Conservation (phyloP, 2,113 vertebrate species). For the Jaculus jaculus region DNA sequence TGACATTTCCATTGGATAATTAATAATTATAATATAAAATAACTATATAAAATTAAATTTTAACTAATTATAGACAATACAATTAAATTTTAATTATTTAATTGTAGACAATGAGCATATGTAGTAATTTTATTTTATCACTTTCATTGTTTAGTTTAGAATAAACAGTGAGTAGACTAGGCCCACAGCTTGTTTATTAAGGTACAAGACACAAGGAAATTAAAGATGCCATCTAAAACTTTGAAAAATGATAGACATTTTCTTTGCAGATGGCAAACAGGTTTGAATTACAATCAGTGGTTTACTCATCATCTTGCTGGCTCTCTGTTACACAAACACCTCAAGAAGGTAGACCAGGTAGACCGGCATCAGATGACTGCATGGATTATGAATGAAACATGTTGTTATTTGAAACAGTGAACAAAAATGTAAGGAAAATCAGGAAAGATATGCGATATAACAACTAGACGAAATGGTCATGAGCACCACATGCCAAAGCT, state of each 20-base stretch:
- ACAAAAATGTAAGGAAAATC: neutral
- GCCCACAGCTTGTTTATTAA: neutral
- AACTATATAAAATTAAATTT: neutral
- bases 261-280: neutral
- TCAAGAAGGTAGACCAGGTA: neutral
- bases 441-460: neutral
- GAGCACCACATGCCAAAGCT: neutral
- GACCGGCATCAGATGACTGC: neutral
- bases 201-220: neutral
- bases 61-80: neutral
- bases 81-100: slow-evolving; percentile 31
- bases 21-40: slow-evolving; percentile 3
- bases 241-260: neutral
- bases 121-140: slow-evolving; percentile 37
- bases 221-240: neutral
- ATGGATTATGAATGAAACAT: neutral
- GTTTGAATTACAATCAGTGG: neutral
- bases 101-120: neutral
- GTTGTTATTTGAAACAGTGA: neutral
- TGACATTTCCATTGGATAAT: neutral
- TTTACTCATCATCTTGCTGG: neutral
- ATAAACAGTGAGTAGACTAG: neutral
- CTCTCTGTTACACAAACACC: neutral
- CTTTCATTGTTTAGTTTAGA: slow-evolving; percentile 39
- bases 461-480: neutral